A percentile compares a stretch with the other conserved stretches of the same genome.
Evolutionary conservation across 2,888 invertebrate genomes (phyloP).

Genomic region (Odontocerum albicorne): DNA sequence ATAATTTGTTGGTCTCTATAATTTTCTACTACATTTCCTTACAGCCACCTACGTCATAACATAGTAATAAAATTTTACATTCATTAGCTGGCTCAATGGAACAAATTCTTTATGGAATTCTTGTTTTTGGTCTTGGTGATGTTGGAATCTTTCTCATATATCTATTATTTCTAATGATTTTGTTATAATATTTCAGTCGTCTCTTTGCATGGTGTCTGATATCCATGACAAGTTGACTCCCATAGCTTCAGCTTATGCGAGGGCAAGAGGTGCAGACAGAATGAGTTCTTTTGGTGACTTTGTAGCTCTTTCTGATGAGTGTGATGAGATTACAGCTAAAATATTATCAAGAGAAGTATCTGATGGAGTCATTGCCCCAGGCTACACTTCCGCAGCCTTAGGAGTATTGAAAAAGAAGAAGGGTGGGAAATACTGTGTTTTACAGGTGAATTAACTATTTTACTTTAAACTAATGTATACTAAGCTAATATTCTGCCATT

Average conservation of each 20-base stretch:
- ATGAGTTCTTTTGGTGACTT: slow-evolving; percentile 99
- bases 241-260: slow-evolving; percentile 88
- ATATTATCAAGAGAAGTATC: slow-evolving; percentile 94
- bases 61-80: no score
- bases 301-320: slow-evolving; percentile 88
- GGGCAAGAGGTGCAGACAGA: slow-evolving; percentile 95
- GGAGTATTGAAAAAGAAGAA: slow-evolving; percentile 92
- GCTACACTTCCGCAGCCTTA: slow-evolving; percentile 81
- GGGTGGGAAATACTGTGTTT: slow-evolving; percentile 86
- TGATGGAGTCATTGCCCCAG: slow-evolving; percentile 97
- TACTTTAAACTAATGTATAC: no score
- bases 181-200: slow-evolving; percentile 67
- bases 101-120: background rate
- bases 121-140: background rate
- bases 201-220: slow-evolving; percentile 93
- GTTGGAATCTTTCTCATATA: background rate
- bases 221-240: slow-evolving; percentile 72
- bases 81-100: background rate
- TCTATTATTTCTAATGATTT: no score
- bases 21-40: no score
- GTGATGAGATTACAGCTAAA: slow-evolving; percentile 87
- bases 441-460: slow-evolving; percentile 59
- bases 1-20: no score
- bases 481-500: no score
- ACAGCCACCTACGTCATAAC: no score